phyloP scores from a whole-genome alignment of 2,113 vertebrate species.

The Istiophorus platypterus region DNA sequence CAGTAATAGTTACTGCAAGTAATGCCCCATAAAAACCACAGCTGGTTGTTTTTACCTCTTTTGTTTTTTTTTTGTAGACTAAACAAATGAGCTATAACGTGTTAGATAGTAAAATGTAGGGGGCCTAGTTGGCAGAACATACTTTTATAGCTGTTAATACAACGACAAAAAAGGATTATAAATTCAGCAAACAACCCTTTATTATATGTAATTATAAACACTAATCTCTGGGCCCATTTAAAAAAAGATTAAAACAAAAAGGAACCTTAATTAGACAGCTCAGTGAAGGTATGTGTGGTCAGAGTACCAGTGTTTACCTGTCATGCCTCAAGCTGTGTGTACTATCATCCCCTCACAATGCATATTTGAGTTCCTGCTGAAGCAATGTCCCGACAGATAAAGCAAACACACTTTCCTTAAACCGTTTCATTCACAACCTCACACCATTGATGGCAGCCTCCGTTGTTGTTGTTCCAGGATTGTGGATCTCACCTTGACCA shows the following conservation, averaged over 20 bases:
- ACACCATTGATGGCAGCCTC: background rate
- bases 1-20: too few relatives aligned
- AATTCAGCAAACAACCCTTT: background rate
- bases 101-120: too few relatives aligned
- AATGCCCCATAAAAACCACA: too few relatives aligned
- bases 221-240: background rate
- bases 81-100: too few relatives aligned
- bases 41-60: too few relatives aligned
- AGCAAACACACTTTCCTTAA: background rate
- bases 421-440: constrained; percentile 41
- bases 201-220: background rate
- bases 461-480: background rate
- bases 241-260: background rate
- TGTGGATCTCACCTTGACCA: constrained; percentile 13
- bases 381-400: background rate
- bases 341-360: constrained; percentile 20
- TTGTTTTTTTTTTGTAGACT: too few relatives aligned
- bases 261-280: background rate
- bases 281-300: background rate
- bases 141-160: background rate
- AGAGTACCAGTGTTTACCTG: background rate
- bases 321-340: constrained; percentile 17
- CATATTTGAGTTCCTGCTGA: constrained; percentile 14
- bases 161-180: background rate
- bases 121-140: background rate